Evolutionary conservation across 2,797 vertebrate genomes (phyloP).

Genomic region (Mus spretus): DNA sequence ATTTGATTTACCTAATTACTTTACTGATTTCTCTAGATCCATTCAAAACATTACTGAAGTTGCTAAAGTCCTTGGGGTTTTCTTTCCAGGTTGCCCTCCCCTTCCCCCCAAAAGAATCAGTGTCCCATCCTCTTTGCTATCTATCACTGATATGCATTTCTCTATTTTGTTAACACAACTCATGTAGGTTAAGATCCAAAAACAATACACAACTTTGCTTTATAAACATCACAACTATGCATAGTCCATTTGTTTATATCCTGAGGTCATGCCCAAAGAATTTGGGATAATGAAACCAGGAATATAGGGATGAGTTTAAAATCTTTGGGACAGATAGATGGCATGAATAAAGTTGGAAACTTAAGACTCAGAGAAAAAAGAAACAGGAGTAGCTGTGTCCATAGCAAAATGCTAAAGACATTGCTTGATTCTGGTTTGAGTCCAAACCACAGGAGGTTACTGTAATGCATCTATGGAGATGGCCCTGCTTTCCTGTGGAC

Average conservation of each 20-base stretch:
- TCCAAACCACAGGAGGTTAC: background rate
- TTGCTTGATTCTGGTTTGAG: background rate
- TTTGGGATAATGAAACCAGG: background rate
- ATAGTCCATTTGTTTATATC: background rate
- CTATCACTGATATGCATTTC: background rate
- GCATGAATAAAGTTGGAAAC: background rate
- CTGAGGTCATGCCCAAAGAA: background rate
- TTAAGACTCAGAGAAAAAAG: background rate
- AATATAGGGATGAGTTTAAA: background rate
- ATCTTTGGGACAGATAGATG: background rate
- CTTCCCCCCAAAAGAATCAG: background rate
- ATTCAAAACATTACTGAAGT: background rate
- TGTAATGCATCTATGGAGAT: background rate
- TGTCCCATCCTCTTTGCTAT: background rate
- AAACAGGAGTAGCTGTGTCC: background rate
- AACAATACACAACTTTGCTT: background rate
- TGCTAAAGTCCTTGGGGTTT: background rate
- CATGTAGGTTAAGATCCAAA: background rate
- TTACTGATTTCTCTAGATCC: background rate
- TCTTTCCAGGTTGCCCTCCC: background rate
- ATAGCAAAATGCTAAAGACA: background rate
- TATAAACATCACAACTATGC: background rate
- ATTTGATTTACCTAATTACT: background rate
- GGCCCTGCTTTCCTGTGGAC: background rate
- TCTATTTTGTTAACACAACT: background rate